Conservation (phyloP, 2,113 vertebrate genomes). For the Taurulus bubalis region DNA sequence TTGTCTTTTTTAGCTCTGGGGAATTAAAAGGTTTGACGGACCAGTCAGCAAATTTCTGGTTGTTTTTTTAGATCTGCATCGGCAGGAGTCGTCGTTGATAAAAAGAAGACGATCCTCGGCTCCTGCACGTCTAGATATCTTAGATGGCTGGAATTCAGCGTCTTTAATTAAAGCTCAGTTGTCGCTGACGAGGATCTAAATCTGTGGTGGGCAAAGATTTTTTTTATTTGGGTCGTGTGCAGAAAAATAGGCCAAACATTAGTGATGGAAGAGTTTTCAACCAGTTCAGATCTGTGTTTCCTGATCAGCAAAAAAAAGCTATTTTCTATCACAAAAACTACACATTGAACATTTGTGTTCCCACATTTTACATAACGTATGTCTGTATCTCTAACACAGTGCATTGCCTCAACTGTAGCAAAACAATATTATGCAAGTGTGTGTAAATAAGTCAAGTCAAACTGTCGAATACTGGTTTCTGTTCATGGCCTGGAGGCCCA, state of each 20-base stretch:
- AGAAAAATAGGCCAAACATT: too few relatives aligned
- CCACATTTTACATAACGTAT: too few relatives aligned
- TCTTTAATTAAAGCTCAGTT: slow-evolving; percentile 7
- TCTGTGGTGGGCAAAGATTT: neutral
- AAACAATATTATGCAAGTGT: neutral
- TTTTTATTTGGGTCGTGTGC: too few relatives aligned
- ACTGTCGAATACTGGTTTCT: neutral
- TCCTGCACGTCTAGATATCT: neutral
- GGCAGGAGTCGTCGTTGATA: neutral
- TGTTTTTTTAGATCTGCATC: neutral
- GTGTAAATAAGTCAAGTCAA: neutral
- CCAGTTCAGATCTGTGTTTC: too few relatives aligned
- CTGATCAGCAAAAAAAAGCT: too few relatives aligned
- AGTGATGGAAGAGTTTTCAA: too few relatives aligned
- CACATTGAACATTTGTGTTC: too few relatives aligned
- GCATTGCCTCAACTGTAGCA: neutral
- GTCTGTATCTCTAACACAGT: too few relatives aligned
- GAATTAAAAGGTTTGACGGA: slow-evolving; percentile 21
- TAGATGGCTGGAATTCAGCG: neutral
- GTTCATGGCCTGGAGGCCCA: neutral
- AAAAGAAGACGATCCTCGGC: neutral
- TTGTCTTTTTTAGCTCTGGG: neutral
- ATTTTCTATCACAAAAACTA: too few relatives aligned
- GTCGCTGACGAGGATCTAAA: slow-evolving; percentile 8
- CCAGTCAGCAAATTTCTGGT: neutral